Evolutionary conservation across 1,140 invertebrate genomes (phyloP).

Genomic region (Drosophila punjabiensis): DNA sequence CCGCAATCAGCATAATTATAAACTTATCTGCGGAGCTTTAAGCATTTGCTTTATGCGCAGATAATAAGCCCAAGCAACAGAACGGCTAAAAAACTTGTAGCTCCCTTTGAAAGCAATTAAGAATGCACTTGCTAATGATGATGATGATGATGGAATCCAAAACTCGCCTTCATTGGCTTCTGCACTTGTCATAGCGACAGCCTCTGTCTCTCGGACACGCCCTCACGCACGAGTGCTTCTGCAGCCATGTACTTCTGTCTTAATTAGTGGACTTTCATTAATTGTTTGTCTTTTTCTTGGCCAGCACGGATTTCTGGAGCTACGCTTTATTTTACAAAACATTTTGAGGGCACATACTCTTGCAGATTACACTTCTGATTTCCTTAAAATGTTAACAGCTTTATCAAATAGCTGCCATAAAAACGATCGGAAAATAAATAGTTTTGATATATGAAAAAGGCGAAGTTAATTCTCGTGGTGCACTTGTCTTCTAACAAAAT

Average conservation of each 20-base stretch:
- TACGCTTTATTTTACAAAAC: background rate
- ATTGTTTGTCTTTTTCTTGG: constrained; percentile 51
- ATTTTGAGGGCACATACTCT: background rate
- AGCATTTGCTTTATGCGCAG: constrained; percentile 62
- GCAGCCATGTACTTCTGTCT: constrained; percentile 38
- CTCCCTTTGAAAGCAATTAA: constrained; percentile 62
- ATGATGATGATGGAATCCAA: constrained; percentile 31
- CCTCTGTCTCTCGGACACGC: constrained; percentile 57
- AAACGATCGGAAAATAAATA: too few species aligned
- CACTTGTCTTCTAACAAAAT: too few species aligned
- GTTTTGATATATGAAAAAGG: too few species aligned
- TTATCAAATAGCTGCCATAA: background rate
- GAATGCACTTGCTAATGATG: constrained; percentile 66
- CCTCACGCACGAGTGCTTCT: constrained; percentile 69
- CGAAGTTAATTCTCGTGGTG: too few species aligned
- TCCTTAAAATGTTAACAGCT: too few species aligned
- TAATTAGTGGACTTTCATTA: constrained; percentile 75
- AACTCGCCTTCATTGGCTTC: constrained; percentile 27
- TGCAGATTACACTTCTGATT: background rate
- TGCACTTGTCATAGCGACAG: constrained; percentile 21
- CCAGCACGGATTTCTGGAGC: background rate
- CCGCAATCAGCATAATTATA: constrained; percentile 81
- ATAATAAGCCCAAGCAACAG: constrained; percentile 43
- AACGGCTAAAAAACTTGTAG: constrained; percentile 47
- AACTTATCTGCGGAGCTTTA: constrained; percentile 64